Evolutionary conservation across 2,797 vertebrate species (phyloP).

Genomic region (Hypotaenidia philippensis): DNA sequence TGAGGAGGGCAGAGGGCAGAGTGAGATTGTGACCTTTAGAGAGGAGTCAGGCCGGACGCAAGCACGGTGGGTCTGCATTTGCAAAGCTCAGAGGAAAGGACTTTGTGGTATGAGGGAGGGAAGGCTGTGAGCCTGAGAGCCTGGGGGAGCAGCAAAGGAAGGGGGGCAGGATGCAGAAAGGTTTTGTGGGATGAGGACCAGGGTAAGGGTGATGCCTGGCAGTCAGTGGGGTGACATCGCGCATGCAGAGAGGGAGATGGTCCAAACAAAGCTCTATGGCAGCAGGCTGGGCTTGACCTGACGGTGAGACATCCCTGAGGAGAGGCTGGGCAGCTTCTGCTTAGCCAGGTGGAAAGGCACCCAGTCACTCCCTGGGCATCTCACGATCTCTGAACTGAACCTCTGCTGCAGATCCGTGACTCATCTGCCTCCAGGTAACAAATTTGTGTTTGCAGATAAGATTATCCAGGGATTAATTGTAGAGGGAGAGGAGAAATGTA

Average conservation of each 20-base stretch:
- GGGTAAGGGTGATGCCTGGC: not conserved
- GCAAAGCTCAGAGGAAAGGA: not conserved
- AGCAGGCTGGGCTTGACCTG: not conserved
- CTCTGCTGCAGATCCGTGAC: conserved; percentile 6
- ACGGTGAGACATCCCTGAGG: fast-evolving
- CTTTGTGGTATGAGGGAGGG: not conserved
- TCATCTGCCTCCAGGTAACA: conserved; percentile 35
- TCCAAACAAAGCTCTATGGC: not conserved
- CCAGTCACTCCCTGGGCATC: not conserved
- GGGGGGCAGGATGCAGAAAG: not conserved
- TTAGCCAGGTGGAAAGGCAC: not conserved
- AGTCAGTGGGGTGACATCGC: fast-evolving
- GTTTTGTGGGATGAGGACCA: not conserved
- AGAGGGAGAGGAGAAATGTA: conserved; percentile 63
- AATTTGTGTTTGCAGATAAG: conserved; percentile 57
- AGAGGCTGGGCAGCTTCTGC: not conserved
- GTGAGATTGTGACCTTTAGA: fast-evolving
- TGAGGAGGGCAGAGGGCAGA: not conserved
- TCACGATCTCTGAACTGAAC: not conserved
- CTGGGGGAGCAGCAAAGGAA: not conserved
- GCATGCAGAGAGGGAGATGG: not conserved
- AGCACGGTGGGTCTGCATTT: not conserved
- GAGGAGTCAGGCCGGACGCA: fast-evolving
- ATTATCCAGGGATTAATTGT: conserved; percentile 71
- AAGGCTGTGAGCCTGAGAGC: not conserved